These are phyloP conservation scores for Scopus umbretta DNA, from an alignment of 2,113 vertebrate species.

Conservation along the genomic window DNA sequence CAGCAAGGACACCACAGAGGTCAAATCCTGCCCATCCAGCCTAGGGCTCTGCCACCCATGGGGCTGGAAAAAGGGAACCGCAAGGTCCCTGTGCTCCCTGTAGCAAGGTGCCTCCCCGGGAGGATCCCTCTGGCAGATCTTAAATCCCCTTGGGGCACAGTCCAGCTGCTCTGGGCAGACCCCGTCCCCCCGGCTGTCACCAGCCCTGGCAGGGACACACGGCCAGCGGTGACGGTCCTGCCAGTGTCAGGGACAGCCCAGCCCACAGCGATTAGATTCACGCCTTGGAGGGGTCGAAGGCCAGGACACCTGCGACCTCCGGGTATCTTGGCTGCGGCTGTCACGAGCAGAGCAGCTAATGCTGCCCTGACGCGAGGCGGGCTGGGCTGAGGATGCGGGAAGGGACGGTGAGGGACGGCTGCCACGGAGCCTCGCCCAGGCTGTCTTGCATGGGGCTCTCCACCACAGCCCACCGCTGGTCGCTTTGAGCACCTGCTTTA, in stretches of 20 bases:
- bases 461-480: not conserved
- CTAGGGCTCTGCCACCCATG: not conserved
- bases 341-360: not conserved
- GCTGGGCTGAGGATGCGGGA: accelerated
- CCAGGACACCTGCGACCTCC: not conserved
- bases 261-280: not conserved
- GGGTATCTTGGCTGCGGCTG: not conserved
- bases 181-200: not conserved
- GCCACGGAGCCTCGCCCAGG: not conserved
- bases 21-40: not conserved
- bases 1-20: not conserved
- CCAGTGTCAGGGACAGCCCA: not conserved
- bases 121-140: not conserved
- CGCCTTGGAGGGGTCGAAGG: not conserved
- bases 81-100: not conserved
- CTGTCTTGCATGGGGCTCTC: not conserved
- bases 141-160: not conserved
- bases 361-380: accelerated
- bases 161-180: not conserved
- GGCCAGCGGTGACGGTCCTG: not conserved
- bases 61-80: not conserved
- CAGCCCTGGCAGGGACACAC: not conserved
- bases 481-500: not conserved
- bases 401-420: accelerated
- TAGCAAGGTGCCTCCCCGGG: no score